Base-by-base conservation (phyloP, 1,140 invertebrate genomes). In the Diorhabda carinulata region DNA sequence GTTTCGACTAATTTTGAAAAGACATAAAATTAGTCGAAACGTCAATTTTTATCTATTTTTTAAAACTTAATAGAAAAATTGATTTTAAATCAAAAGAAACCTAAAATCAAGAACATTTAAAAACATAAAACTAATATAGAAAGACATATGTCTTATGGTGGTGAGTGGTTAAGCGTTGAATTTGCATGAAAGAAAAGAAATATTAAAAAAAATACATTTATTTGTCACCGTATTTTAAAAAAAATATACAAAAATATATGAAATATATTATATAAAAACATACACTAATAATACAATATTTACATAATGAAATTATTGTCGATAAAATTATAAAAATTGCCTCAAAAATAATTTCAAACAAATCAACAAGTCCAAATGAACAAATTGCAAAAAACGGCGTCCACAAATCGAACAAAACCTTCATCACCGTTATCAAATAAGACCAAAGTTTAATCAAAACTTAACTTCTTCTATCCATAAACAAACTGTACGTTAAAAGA, bases 211-310 rank as follows among this genome's bases (percentile, higher is more conserved):
- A 66, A 70, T 70, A 66, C 69, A 70, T 73, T 73, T 71, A 73
- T 73, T 73, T 73, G 72, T 73, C 72, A 73, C 72, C 72, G 72
- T 73, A 73, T 73, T 70, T 65, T 57, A 61, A 67, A 8, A 67
- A 71, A 71, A 73, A 69, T 60, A 73, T 66, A 68, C 61, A 72
- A 64, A 72, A 70, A 70, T 60, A 68, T 70, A 70, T 65, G 70
- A 72, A 72, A 70, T 73, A 73, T 67, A 69, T 62, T 25, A 25
- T 25, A 25, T 25, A 25, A 73, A 71, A 67, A 72, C 61, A 70
- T 25, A 67, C 64, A 57, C 70, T 69, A 67, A 73, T 71, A 71
- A 70, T 70, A 73, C 70, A 40, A 69, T 73, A 73, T 73, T 63
- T 73, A 73, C 72, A 73, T 68, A 59, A 66, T 61, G 57, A 62